Percentiles rank a stretch among this genome's conserved stretches.
phyloP scores from a whole-genome alignment of 2,888 invertebrate species.

The Julus scanicus region DNA sequence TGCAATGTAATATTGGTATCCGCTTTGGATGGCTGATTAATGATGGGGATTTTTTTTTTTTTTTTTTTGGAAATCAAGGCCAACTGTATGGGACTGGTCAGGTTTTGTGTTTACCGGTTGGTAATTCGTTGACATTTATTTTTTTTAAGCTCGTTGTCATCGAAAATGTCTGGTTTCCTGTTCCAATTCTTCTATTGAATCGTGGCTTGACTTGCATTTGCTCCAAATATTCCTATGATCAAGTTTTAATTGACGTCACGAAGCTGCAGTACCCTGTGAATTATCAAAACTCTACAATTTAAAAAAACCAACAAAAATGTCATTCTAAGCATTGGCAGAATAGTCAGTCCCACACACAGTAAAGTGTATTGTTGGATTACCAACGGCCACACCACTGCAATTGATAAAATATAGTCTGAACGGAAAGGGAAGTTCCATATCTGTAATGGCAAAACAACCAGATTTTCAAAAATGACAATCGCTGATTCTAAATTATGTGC shows the following conservation, averaged over 20 bases:
- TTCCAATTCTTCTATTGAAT: not conserved
- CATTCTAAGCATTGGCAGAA: not conserved
- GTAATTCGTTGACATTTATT: slow-evolving; percentile 10
- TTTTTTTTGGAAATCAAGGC: not conserved
- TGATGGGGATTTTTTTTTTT: not conserved
- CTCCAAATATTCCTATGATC: not conserved
- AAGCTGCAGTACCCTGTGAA: not conserved
- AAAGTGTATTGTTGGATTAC: not conserved
- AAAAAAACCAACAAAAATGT: not conserved
- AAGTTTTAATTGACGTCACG: not conserved
- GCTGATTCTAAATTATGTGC: not conserved
- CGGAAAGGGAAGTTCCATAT: slow-evolving; percentile 37
- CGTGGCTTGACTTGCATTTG: not conserved
- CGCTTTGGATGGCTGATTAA: slow-evolving; percentile 7
- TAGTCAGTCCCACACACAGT: not conserved
- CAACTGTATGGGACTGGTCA: not conserved
- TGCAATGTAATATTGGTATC: not conserved
- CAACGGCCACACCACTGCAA: not conserved
- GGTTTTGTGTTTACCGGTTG: not conserved
- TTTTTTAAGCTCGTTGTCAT: slow-evolving; percentile 38
- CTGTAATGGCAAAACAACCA: not conserved
- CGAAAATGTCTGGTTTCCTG: not conserved
- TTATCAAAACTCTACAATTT: not conserved
- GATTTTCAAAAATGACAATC: not conserved
- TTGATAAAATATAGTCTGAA: slow-evolving; percentile 23